Evolutionary conservation across 2,888 invertebrate species (phyloP).

Genomic region (Agonopterix heracliana): DNA sequence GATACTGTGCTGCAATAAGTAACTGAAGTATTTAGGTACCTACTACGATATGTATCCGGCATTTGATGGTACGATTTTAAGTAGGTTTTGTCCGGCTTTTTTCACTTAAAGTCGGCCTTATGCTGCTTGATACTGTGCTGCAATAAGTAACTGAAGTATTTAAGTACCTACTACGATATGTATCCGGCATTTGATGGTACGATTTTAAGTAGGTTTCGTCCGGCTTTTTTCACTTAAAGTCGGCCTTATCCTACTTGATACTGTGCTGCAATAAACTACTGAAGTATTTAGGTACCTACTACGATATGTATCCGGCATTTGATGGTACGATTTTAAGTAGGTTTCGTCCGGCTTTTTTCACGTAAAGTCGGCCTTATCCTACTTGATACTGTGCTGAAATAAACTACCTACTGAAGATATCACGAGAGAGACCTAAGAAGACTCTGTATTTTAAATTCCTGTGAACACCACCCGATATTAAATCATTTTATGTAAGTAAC

Average conservation of each 20-base stretch:
- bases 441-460: too few species aligned
- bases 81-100: conserved; percentile 25
- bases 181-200: conserved; percentile 7
- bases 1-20: too few species aligned
- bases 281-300: not conserved
- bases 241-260: conserved; percentile 3
- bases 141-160: too few species aligned
- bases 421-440: too few species aligned
- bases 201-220: conserved; percentile 28
- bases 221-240: conserved; percentile 16
- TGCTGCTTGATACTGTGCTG: too few species aligned
- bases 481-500: too few species aligned
- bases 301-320: not conserved
- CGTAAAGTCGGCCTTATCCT: conserved; percentile 1
- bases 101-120: conserved; percentile 10
- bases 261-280: conserved; percentile 1
- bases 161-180: not conserved
- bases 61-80: conserved; percentile 19
- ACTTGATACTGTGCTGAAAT: conserved; percentile 3
- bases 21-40: too few species aligned
- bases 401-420: too few species aligned
- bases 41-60: not conserved
- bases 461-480: too few species aligned
- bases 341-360: conserved; percentile 21
- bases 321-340: conserved; percentile 30